phyloP scores from a whole-genome alignment of 92 coral and sea anemone species.

The Parazoanthus swiftii region DNA sequence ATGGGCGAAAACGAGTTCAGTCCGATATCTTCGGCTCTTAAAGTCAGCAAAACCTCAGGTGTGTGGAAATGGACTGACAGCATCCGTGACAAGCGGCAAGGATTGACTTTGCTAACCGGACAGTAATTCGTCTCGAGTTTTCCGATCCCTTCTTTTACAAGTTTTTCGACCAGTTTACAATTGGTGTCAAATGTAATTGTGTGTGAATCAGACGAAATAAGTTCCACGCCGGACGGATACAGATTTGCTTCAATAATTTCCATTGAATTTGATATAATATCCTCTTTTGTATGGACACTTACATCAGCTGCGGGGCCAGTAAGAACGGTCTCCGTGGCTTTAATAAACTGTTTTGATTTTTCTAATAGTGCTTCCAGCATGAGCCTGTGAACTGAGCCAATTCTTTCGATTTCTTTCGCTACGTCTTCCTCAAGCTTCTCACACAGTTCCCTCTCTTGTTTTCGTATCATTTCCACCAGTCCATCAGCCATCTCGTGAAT shows the following conservation, averaged over 20 bases:
- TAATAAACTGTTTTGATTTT: conserved; percentile 49
- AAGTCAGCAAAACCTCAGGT: conserved; percentile 50
- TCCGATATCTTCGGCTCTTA: conserved; percentile 62
- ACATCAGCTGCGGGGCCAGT: background rate
- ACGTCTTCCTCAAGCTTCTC: conserved; percentile 58
- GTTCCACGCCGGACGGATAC: conserved; percentile 49
- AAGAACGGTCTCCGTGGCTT: conserved; percentile 4
- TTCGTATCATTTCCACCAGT: conserved; percentile 54
- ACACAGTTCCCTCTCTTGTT: conserved; percentile 57
- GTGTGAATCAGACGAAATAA: conserved; percentile 60
- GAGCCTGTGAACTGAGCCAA: conserved; percentile 10
- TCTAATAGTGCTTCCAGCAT: conserved; percentile 44
- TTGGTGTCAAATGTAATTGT: conserved; percentile 68
- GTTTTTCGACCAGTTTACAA: conserved; percentile 52
- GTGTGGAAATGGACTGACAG: conserved; percentile 53
- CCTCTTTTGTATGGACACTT: conserved; percentile 3
- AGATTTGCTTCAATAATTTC: conserved; percentile 55
- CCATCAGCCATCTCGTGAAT: conserved; percentile 65
- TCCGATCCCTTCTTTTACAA: conserved; percentile 67
- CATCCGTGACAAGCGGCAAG: conserved; percentile 42
- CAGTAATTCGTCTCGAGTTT: conserved; percentile 19
- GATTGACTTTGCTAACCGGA: conserved; percentile 9
- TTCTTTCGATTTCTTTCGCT: conserved; percentile 52
- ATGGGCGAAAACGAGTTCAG: conserved; percentile 81
- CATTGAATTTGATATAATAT: conserved; percentile 47